These are phyloP conservation scores for Eulimnadia texana DNA, from an alignment of 1,140 invertebrate species.

Conservation along the genomic window DNA sequence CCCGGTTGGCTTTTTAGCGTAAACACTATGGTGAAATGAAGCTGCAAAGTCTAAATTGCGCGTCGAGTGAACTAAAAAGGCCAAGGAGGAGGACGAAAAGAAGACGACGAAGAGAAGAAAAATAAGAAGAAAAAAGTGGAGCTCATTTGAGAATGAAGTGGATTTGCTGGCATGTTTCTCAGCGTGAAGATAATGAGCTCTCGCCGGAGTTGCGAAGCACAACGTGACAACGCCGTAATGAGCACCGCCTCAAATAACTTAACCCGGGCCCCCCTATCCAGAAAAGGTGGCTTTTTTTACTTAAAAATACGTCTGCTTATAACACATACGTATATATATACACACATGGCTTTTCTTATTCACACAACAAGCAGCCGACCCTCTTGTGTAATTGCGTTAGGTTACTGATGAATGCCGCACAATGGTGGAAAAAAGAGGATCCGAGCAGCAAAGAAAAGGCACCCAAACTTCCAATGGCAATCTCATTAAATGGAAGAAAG, in stretches of 20 bases:
- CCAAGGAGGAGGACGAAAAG: background rate
- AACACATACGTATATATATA: background rate
- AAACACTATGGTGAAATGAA: too few relatives aligned
- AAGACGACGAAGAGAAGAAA: background rate
- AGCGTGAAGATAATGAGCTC: background rate
- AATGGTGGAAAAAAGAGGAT: too few relatives aligned
- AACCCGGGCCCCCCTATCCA: background rate
- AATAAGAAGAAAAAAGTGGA: too few relatives aligned
- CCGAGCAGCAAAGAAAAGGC: too few relatives aligned
- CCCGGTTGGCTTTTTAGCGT: too few relatives aligned
- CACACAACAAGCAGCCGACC: too few relatives aligned
- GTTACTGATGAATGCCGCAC: background rate
- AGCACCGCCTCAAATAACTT: background rate
- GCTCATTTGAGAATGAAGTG: background rate
- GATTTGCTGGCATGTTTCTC: background rate
- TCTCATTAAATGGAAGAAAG: too few relatives aligned
- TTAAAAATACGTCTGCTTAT: background rate
- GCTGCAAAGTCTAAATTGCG: too few relatives aligned
- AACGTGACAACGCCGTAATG: background rate
- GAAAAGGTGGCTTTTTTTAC: background rate
- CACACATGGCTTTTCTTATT: too few relatives aligned
- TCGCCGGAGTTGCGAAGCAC: background rate
- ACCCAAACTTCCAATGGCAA: too few relatives aligned
- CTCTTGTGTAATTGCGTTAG: background rate
- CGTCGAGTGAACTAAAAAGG: too few relatives aligned